phyloP scores from a whole-genome alignment of 1,140 invertebrate genomes.

The Drosophila tani region DNA sequence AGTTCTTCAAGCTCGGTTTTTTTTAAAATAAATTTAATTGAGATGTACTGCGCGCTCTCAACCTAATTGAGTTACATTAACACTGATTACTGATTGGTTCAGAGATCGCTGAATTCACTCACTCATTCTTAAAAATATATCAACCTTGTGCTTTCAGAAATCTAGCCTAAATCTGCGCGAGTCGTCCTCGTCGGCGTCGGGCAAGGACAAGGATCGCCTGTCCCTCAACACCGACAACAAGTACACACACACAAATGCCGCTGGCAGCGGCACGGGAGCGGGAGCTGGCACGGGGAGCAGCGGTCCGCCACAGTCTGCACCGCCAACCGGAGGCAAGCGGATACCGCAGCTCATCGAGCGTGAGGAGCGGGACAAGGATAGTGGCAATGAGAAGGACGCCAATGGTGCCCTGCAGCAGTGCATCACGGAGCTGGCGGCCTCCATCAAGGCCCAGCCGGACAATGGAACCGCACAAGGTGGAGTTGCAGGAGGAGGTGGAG shows the following conservation, averaged over 20 bases:
- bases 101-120: slow-evolving; percentile 15
- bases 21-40: neutral
- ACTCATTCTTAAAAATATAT: neutral
- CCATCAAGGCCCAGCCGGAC: slow-evolving; percentile 67
- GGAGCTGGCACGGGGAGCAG: slow-evolving; percentile 13
- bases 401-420: slow-evolving; percentile 86
- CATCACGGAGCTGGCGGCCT: slow-evolving; percentile 88
- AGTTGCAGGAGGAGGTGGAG: neutral
- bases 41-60: neutral
- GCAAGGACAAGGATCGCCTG: slow-evolving; percentile 76
- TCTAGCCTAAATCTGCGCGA: slow-evolving; percentile 83
- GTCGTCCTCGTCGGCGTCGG: slow-evolving; percentile 41
- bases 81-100: slow-evolving; percentile 2
- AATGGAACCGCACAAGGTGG: slow-evolving; percentile 33
- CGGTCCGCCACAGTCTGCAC: slow-evolving; percentile 58
- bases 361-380: slow-evolving; percentile 76
- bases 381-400: slow-evolving; percentile 77
- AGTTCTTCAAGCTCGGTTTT: neutral
- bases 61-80: slow-evolving; percentile 27
- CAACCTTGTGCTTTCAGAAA: slow-evolving; percentile 55
- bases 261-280: slow-evolving; percentile 10
- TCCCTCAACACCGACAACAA: slow-evolving; percentile 82
- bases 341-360: slow-evolving; percentile 71
- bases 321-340: slow-evolving; percentile 43
- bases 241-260: slow-evolving; percentile 68